These are phyloP conservation scores for Diorhabda carinulata DNA, from an alignment of 1,140 invertebrate species.

Conservation along the genomic window DNA sequence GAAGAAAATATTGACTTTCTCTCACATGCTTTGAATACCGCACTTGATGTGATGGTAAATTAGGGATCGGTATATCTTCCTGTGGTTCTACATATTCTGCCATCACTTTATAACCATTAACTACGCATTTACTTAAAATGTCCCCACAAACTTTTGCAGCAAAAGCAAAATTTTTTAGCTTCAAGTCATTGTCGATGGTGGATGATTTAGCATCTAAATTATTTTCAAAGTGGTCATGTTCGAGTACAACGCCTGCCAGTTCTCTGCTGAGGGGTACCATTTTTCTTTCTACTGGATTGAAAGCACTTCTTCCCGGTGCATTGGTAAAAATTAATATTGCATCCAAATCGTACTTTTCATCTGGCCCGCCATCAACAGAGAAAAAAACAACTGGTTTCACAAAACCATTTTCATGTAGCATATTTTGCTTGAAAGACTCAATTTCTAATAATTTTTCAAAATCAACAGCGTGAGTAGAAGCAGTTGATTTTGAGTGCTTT, in stretches of 20 bases:
- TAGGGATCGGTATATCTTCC: too few relatives aligned
- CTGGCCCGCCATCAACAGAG: not conserved
- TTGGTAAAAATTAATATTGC: constrained; percentile 20
- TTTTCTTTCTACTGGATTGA: constrained; percentile 17
- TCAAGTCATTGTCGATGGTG: not conserved
- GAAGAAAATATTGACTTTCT: too few relatives aligned
- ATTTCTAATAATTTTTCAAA: constrained; percentile 1
- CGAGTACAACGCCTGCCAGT: constrained; percentile 10
- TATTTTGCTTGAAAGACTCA: not conserved
- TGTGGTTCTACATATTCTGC: constrained; percentile 19
- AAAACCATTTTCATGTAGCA: not conserved
- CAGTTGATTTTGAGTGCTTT: constrained; percentile 16
- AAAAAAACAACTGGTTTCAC: constrained; percentile 16
- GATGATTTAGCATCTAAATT: not conserved
- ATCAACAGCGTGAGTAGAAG: constrained; percentile 17
- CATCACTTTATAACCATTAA: constrained; percentile 12
- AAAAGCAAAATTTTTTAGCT: too few relatives aligned
- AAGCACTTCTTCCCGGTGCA: constrained; percentile 18
- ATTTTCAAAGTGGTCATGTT: not conserved
- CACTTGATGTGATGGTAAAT: too few relatives aligned
- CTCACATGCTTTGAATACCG: too few relatives aligned
- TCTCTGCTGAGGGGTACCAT: constrained; percentile 17
- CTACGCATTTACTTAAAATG: not conserved
- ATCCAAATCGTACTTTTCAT: constrained; percentile 17
- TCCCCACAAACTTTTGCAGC: too few relatives aligned